Base-by-base conservation (phyloP, 2,797 vertebrate genomes). In the Pseudochromis fuscus region DNA sequence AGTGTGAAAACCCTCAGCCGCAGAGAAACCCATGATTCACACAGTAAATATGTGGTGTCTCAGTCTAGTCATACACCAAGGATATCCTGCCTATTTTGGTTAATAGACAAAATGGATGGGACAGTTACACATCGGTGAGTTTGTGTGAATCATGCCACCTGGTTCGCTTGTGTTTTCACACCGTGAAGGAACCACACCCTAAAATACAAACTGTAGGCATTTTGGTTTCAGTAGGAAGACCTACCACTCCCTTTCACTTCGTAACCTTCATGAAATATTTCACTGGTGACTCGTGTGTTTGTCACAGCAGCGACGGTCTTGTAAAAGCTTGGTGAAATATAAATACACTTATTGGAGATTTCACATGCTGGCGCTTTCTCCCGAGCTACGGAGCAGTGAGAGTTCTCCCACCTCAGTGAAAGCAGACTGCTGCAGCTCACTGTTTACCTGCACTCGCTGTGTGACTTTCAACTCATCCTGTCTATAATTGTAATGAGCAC, bases 21-120 rank as follows among this genome's bases (percentile, higher is more conserved):
- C 76, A 75, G 80, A 81, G 77, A 82, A 85, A 75, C 38, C 33
- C 9, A 35, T 92, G 89, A 93, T 79, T 93, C 90, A 92, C 62
- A 40, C 77, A 7, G n/a, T 59, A 76, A 83, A 78, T 79, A 90
- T 87, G 86, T 71, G 63, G 63, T 12, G 51, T 80, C 72, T 81
- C 27, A 18, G 61, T 81, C 62, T 55, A 84, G 85, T 90, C 86
- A 89, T 81, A 28, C 70, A 80, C 77, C 78, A 65, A 73, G 71
- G 78, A 87, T 66, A 79, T 85, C 76, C 88, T 83, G 83, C 81
- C 51, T 69, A 62, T 24, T 77, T 77, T 50, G 48, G 67, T 73
- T 79, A 61, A 44, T 27, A 48, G 68, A 70, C 61, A 16, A 25
- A 75, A 59, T 35, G 72, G 65, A 83, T 63, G 11, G 31, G 48